Percentiles rank a stretch among this genome's conserved stretches.
These are phyloP conservation scores for Antitype chi DNA, from an alignment of 2,888 invertebrate genomes.

Conservation along the genomic window DNA sequence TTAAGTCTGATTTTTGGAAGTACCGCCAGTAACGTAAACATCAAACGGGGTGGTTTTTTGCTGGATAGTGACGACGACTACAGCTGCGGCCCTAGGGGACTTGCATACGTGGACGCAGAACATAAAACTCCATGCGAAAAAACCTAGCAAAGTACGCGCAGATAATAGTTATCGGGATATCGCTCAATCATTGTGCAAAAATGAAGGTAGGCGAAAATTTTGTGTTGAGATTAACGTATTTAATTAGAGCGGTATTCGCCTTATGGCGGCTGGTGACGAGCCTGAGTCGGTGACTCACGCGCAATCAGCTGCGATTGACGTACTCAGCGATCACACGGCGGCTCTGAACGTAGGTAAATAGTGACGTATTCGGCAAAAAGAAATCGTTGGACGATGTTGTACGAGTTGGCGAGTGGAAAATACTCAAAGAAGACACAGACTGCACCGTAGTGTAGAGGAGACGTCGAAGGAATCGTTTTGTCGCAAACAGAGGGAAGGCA, in stretches of 20 bases:
- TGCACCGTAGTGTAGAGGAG: conserved; percentile 29
- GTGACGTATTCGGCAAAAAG: not conserved
- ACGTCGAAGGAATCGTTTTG: conserved; percentile 21
- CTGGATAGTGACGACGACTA: not conserved
- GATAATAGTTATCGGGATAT: conserved; percentile 2
- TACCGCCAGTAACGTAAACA: not conserved
- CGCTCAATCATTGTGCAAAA: not conserved
- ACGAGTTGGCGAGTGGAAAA: conserved; percentile 26
- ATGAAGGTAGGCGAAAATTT: not conserved
- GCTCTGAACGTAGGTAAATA: not conserved
- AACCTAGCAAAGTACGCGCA: not conserved
- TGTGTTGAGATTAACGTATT: not conserved
- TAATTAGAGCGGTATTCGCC: not conserved
- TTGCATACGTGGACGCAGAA: conserved; percentile 5
- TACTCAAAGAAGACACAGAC: conserved; percentile 10
- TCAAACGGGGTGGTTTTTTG: not conserved
- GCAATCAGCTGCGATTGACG: conserved; percentile 18
- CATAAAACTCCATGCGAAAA: not conserved
- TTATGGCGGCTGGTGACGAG: conserved; percentile 9
- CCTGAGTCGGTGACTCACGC: conserved; percentile 7
- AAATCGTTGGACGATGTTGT: conserved; percentile 26
- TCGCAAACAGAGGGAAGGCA: conserved; percentile 23
- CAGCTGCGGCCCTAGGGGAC: conserved; percentile 7
- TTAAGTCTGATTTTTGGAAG: conserved; percentile 10
- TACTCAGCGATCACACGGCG: not conserved